A percentile compares a stretch with the other conserved stretches of the same genome.
These are phyloP conservation scores for Anniella stebbinsi DNA, from an alignment of 2,797 vertebrate genomes.

Conservation along the genomic window DNA sequence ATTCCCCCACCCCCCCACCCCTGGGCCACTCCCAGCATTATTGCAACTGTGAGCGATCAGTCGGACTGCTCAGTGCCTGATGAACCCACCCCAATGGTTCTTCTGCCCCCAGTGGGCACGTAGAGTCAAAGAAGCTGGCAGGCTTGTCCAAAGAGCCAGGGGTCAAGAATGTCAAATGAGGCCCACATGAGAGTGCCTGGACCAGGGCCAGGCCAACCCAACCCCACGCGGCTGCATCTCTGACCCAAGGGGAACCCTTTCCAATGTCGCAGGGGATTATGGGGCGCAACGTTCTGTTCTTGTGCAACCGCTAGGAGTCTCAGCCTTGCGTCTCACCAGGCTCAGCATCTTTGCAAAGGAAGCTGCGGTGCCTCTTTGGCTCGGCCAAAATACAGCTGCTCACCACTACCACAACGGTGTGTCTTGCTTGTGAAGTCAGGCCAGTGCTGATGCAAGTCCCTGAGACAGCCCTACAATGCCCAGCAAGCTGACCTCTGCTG, in stretches of 20 bases:
- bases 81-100: background rate
- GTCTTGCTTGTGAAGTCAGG: background rate
- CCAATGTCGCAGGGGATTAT: background rate
- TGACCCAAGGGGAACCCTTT: background rate
- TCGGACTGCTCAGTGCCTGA: too few species aligned
- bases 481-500: background rate
- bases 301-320: background rate
- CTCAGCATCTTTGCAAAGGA: background rate
- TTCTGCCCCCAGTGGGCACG: too few species aligned
- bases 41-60: too few species aligned
- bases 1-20: background rate
- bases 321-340: background rate
- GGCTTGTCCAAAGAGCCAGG: too few species aligned
- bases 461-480: background rate
- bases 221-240: background rate
- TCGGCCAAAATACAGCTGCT: background rate
- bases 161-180: too few species aligned
- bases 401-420: too few species aligned
- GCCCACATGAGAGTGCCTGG: too few species aligned
- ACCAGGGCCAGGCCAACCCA: too few species aligned
- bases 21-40: background rate
- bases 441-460: background rate
- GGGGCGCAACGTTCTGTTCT: background rate
- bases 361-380: too few species aligned
- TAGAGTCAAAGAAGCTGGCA: too few species aligned